These are phyloP conservation scores for Sebastes cheni DNA, from an alignment of 2,797 vertebrate genomes.

Conservation along the genomic window DNA sequence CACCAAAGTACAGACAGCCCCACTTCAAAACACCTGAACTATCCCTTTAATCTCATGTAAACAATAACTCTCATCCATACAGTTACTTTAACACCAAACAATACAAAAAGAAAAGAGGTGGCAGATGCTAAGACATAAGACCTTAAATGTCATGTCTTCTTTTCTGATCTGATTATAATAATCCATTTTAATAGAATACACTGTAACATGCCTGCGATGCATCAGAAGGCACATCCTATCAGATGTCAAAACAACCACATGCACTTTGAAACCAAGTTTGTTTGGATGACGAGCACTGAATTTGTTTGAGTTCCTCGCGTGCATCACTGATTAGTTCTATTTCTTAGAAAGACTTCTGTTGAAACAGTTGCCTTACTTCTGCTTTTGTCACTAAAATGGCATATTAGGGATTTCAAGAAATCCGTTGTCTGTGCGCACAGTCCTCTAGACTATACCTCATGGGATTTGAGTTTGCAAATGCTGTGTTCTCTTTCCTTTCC, in stretches of 20 bases:
- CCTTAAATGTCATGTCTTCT: neutral
- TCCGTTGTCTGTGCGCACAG: slow-evolving; percentile 70
- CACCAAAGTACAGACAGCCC: too few relatives aligned
- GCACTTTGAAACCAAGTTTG: slow-evolving; percentile 56
- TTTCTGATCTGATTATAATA: neutral
- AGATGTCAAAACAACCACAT: slow-evolving; percentile 29
- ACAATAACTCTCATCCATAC: neutral
- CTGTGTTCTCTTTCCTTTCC: slow-evolving; percentile 57
- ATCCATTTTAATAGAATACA: neutral
- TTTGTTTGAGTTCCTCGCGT: slow-evolving; percentile 33
- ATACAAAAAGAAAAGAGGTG: neutral
- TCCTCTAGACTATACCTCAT: slow-evolving; percentile 82
- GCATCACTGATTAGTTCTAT: slow-evolving; percentile 43
- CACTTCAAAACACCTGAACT: neutral
- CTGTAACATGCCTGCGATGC: slow-evolving; percentile 32
- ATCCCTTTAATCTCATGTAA: neutral
- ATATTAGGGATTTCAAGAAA: slow-evolving; percentile 51
- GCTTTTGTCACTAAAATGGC: slow-evolving; percentile 52
- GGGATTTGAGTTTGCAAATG: slow-evolving; percentile 72
- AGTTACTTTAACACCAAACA: neutral
- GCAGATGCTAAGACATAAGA: neutral
- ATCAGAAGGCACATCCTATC: slow-evolving; percentile 5
- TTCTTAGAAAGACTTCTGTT: slow-evolving; percentile 45
- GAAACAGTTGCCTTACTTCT: slow-evolving; percentile 61
- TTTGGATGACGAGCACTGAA: slow-evolving; percentile 58